Evolutionary conservation across 1,140 invertebrate species (phyloP), one percentile per base, ranked within the genome.

Genomic region (Ceratosolen fusciceps): DNA sequence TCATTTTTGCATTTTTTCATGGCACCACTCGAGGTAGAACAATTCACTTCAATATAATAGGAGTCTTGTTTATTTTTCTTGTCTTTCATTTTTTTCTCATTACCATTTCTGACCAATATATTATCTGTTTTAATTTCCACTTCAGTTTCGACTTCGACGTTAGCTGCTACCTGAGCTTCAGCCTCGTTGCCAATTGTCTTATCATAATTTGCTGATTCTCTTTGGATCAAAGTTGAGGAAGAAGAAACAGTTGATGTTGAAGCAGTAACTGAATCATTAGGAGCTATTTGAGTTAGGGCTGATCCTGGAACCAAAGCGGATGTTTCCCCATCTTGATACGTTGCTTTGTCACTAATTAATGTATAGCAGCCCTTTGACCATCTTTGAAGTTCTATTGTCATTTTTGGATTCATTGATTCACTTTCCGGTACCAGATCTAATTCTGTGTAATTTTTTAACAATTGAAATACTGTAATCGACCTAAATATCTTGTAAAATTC

Each of bases 321-420:
- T 37, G 2, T 16, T 24, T 26, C 39, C 2, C 74, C 70, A n/a
- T 67, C 34, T 29, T 80, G 65, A 26, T 49, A 31, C 74, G 60
- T 65, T 12, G 81, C 37, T 31, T 84, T 80, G 62, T 90, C 87
- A 19, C 78, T 84, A 3, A 91, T 87, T 81, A 93, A 88, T 0
- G 92, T 93, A 81, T 94, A 95, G 84, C 91, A 92, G 9, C 93
- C 94, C 31, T 91, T 87, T 1, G 88, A 88, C 94, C 94, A 95
- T 81, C 92, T 92, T 86, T 95, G 94, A 65, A 95, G 84, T 85
- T 95, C 93, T 52, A 93, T 87, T 80, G 89, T 87, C 87, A 91
- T 87, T 56, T 84, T 90, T 78, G 93, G 89, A 24, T 82, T 82
- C 71, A 83, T 84, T 0, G 3, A 31, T 0, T 84, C 74, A 0